A percentile compares a stretch with the other conserved stretches of the same genome.
Conservation (phyloP, 2,797 vertebrate genomes). For the Lepilemur septentrionalis region DNA sequence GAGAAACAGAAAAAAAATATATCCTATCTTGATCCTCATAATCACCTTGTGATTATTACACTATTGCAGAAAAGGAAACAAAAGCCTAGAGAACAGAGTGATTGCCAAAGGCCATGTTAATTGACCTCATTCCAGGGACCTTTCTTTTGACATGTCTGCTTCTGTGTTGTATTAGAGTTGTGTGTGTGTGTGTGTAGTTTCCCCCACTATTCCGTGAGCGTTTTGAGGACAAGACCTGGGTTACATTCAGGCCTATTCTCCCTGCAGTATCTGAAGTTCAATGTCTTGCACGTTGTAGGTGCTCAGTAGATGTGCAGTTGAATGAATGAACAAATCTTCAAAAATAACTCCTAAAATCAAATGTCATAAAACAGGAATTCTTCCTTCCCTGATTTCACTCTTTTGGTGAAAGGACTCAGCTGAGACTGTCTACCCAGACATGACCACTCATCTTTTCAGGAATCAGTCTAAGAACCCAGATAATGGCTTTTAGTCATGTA, state of each 20-base stretch:
- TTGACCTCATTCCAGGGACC: background rate
- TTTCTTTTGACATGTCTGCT: background rate
- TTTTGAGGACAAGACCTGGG: background rate
- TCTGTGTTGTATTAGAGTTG: background rate
- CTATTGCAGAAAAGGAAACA: slow-evolving; percentile 1
- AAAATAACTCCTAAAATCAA: background rate
- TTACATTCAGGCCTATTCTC: background rate
- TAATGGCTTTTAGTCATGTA: slow-evolving; percentile 37
- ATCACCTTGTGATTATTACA: background rate
- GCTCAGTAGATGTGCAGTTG: background rate
- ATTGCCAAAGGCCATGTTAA: background rate
- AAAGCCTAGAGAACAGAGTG: background rate
- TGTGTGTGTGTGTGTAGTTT: background rate
- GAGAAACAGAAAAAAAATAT: background rate
- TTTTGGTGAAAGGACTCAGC: background rate
- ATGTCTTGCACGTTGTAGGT: background rate
- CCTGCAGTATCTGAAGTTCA: background rate
- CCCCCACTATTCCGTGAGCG: background rate
- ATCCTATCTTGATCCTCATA: background rate
- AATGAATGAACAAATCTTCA: background rate
- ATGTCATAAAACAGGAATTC: background rate
- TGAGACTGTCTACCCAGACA: background rate
- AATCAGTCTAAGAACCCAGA: slow-evolving; percentile 17
- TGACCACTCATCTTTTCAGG: slow-evolving; percentile 12
- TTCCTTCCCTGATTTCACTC: background rate